A percentile compares a stretch with the other conserved stretches of the same genome.
Evolutionary conservation across 1,140 invertebrate species (phyloP).

Genomic region (Neocloeon triangulifer): DNA sequence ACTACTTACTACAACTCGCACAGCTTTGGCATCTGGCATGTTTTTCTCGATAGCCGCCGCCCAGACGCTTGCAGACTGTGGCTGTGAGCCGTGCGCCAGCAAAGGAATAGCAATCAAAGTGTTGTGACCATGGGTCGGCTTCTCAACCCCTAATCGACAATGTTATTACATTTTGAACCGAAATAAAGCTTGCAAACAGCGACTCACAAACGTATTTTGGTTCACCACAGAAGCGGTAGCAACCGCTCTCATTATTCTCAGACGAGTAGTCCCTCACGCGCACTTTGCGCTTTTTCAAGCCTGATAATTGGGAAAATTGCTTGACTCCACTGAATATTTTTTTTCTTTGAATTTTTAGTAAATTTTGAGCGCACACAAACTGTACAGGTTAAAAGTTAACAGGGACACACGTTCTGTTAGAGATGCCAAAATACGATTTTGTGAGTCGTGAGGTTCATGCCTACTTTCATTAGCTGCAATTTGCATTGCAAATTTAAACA

Average conservation of each 20-base stretch:
- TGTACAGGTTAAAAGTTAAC: too few species aligned
- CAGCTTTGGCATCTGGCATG: slow-evolving; percentile 3
- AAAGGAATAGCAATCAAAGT: slow-evolving; percentile 54
- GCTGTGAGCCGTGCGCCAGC: slow-evolving; percentile 21
- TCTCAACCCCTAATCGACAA: slow-evolving; percentile 33
- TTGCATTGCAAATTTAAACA: neutral
- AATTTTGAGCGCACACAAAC: too few species aligned
- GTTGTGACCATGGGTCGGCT: slow-evolving; percentile 52
- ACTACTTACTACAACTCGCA: neutral
- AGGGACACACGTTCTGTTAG: too few species aligned
- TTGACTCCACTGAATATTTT: neutral
- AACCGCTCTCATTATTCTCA: neutral
- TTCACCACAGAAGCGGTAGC: neutral
- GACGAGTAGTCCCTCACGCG: neutral
- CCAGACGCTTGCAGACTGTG: slow-evolving; percentile 11
- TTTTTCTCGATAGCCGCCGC: slow-evolving; percentile 20
- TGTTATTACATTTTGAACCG: neutral
- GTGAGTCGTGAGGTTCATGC: neutral
- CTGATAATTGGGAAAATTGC: neutral
- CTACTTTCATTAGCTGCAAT: too few species aligned
- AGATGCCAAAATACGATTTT: neutral
- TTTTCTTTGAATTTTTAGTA: too few species aligned
- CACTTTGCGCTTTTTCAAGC: neutral
- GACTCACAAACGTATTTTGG: neutral
- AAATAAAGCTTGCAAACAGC: neutral